A percentile compares a stretch with the other conserved stretches of the same genome.
Evolutionary conservation across 1,140 invertebrate species (phyloP).

Genomic region (Nixonia krombeini): DNA sequence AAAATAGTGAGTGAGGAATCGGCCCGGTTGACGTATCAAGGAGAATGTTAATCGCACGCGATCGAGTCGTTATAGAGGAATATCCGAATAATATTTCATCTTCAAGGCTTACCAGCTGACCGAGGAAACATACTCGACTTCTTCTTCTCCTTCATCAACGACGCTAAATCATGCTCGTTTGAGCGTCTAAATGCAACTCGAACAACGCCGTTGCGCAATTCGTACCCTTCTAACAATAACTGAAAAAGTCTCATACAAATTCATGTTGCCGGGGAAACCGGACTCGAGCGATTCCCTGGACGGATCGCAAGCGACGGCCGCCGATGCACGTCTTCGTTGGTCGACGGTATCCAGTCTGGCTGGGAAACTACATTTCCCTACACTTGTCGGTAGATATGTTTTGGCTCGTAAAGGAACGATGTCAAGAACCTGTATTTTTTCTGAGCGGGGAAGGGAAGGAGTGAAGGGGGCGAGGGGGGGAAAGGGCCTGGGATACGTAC

Average conservation of each 20-base stretch:
- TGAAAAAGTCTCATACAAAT: too few relatives aligned
- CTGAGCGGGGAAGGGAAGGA: background rate
- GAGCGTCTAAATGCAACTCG: constrained; percentile 6
- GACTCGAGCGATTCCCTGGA: too few relatives aligned
- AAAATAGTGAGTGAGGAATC: constrained; percentile 28
- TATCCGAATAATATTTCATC: constrained; percentile 58
- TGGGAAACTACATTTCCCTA: too few relatives aligned
- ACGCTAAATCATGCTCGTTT: background rate
- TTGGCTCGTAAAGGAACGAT: too few relatives aligned
- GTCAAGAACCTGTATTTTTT: background rate
- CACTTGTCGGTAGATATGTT: too few relatives aligned
- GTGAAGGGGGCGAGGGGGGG: background rate
- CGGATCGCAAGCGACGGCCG: too few relatives aligned
- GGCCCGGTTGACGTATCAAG: constrained; percentile 49
- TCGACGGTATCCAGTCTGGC: too few relatives aligned
- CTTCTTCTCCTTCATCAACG: background rate
- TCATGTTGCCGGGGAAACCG: too few relatives aligned
- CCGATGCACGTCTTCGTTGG: too few relatives aligned
- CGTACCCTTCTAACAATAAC: background rate
- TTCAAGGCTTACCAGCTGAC: constrained; percentile 22
- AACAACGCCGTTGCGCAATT: constrained; percentile 19
- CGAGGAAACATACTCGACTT: constrained; percentile 13
- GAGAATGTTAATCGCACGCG: constrained; percentile 61
- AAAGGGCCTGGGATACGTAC: background rate
- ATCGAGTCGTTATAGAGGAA: constrained; percentile 61